Evolutionary conservation across 2,113 vertebrate species (phyloP).

Genomic region (Geococcyx californianus): DNA sequence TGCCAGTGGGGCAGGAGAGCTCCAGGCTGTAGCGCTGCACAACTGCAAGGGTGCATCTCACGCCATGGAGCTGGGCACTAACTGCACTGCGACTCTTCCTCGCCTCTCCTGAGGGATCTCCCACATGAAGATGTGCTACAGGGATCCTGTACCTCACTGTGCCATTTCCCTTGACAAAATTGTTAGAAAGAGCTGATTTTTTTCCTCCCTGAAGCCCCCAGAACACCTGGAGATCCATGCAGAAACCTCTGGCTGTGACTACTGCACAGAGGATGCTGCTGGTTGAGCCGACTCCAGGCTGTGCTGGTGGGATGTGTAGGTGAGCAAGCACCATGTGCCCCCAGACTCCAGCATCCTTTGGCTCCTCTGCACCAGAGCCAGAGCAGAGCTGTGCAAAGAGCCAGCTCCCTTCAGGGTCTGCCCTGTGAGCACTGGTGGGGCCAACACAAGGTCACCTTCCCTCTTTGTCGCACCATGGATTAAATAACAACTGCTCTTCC

Average conservation of each 20-base stretch:
- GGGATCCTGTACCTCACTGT: not conserved
- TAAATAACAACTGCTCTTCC: not conserved
- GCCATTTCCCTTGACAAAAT: not conserved
- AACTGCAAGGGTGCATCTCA: not conserved
- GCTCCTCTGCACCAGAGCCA: not conserved
- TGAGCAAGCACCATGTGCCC: not conserved
- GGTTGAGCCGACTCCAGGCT: not conserved
- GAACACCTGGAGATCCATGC: not conserved
- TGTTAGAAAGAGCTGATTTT: not conserved
- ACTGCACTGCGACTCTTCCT: not conserved
- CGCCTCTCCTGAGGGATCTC: not conserved
- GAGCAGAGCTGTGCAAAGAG: not conserved
- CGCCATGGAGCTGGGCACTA: not conserved
- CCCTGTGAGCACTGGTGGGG: not conserved
- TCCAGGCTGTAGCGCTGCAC: not conserved
- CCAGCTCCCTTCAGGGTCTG: not conserved
- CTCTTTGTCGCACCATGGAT: not conserved
- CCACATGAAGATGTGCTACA: not conserved
- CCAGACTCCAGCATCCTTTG: not conserved
- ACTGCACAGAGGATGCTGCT: not conserved
- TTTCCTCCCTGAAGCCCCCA: not conserved
- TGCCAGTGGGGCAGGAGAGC: not conserved
- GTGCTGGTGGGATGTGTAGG: not conserved
- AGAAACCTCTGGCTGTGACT: not conserved
- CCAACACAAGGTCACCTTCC: rapidly evolving